These are phyloP conservation scores for Hippocampus zosterae DNA, from an alignment of 2,113 vertebrate genomes.

Conservation along the genomic window DNA sequence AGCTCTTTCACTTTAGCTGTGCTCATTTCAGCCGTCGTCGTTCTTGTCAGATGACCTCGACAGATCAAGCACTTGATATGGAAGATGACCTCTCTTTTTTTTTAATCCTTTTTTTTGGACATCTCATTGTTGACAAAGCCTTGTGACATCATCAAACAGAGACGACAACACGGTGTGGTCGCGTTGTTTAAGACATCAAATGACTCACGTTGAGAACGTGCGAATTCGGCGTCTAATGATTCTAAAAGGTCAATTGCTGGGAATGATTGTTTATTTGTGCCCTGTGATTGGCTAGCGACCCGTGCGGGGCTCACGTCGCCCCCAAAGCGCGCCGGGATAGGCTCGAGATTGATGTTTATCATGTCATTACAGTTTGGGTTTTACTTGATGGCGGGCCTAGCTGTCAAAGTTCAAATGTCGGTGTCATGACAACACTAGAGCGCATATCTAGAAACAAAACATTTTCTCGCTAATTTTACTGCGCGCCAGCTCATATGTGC, in stretches of 20 bases:
- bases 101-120: not conserved
- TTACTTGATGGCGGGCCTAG: not conserved
- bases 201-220: too few species aligned
- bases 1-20: not conserved
- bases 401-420: not conserved
- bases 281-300: too few species aligned
- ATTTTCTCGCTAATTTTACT: not conserved
- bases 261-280: too few species aligned
- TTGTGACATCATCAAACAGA: not conserved
- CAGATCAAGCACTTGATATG: not conserved
- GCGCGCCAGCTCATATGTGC: slow-evolving; percentile 11
- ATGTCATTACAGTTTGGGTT: not conserved
- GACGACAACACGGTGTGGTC: too few species aligned
- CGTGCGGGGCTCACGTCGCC: too few species aligned
- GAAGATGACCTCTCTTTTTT: not conserved
- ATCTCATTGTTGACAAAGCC: not conserved
- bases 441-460: not conserved
- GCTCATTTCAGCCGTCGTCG: not conserved
- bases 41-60: not conserved
- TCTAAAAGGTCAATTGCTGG: too few species aligned
- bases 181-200: too few species aligned
- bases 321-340: too few species aligned
- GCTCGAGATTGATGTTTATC: too few species aligned
- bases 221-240: too few species aligned
- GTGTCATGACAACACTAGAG: not conserved